These are phyloP conservation scores for Pelecanus crispus DNA, from an alignment of 2,113 vertebrate species.

Conservation along the genomic window DNA sequence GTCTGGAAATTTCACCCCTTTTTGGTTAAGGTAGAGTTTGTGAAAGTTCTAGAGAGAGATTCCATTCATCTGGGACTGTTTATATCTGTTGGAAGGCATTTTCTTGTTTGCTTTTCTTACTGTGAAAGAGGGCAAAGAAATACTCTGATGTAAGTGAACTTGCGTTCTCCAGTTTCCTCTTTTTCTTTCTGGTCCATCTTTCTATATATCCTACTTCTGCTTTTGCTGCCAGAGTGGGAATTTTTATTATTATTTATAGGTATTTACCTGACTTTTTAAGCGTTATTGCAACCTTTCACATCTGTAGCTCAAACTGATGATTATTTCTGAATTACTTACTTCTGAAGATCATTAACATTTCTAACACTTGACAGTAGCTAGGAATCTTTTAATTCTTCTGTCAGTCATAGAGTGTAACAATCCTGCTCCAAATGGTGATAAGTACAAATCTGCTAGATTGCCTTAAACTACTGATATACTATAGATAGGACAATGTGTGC, in stretches of 20 bases:
- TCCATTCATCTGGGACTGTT: rapidly evolving
- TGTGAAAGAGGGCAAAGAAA: background rate
- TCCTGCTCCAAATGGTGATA: slow-evolving; percentile 53
- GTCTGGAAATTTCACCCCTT: background rate
- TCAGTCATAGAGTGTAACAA: slow-evolving; percentile 56
- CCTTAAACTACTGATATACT: slow-evolving; percentile 65
- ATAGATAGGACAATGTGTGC: slow-evolving; percentile 32
- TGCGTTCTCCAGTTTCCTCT: background rate
- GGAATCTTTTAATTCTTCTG: slow-evolving; percentile 57
- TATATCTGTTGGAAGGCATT: background rate
- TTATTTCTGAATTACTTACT: background rate
- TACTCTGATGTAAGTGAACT: background rate
- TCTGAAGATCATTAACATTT: slow-evolving; percentile 50
- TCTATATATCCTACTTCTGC: background rate
- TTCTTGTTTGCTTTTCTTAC: background rate
- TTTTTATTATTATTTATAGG: background rate
- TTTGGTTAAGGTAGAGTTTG: background rate
- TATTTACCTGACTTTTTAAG: background rate
- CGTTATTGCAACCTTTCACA: background rate
- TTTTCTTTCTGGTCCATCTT: background rate
- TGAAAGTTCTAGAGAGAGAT: background rate
- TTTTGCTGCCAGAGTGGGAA: background rate
- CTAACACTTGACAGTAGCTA: slow-evolving; percentile 6
- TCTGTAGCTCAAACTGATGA: background rate
- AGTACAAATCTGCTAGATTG: slow-evolving; percentile 63